Conservation (phyloP, 2,113 vertebrate genomes). For the Eulemur rufifrons region DNA sequence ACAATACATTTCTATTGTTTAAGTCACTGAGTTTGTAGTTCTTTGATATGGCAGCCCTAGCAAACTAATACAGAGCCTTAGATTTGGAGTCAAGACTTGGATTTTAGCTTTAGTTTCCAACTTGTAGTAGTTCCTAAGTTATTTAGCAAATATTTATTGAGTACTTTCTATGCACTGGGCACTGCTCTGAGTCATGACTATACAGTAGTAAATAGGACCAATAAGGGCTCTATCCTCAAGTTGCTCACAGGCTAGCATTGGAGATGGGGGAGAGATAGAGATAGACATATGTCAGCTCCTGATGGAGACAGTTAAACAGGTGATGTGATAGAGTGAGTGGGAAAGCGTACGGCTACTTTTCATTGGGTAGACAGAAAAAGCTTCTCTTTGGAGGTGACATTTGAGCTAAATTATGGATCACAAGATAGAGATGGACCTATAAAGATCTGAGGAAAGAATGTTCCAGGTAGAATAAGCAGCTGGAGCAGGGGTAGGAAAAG, state of each 20-base stretch:
- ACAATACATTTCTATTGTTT: neutral
- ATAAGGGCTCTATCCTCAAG: neutral
- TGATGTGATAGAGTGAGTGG: neutral
- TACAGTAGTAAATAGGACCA: neutral
- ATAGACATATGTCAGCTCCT: neutral
- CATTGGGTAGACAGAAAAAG: neutral
- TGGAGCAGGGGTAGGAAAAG: neutral
- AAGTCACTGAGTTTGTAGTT: neutral
- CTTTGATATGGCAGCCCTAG: neutral
- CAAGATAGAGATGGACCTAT: neutral
- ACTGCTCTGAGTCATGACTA: neutral
- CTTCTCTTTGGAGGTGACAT: neutral
- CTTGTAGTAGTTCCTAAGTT: neutral
- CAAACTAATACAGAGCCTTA: neutral
- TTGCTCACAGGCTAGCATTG: neutral
- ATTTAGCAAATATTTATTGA: neutral
- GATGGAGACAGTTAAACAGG: neutral
- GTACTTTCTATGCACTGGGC: neutral
- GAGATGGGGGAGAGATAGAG: neutral
- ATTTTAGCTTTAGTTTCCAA: neutral
- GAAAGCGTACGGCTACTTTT: neutral
- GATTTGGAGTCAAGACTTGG: neutral
- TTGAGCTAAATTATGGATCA: neutral
- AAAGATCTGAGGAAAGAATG: neutral
- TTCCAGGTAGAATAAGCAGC: neutral